phyloP scores from a whole-genome alignment of 2,113 vertebrate genomes.

The Craseonycteris thonglongyai region DNA sequence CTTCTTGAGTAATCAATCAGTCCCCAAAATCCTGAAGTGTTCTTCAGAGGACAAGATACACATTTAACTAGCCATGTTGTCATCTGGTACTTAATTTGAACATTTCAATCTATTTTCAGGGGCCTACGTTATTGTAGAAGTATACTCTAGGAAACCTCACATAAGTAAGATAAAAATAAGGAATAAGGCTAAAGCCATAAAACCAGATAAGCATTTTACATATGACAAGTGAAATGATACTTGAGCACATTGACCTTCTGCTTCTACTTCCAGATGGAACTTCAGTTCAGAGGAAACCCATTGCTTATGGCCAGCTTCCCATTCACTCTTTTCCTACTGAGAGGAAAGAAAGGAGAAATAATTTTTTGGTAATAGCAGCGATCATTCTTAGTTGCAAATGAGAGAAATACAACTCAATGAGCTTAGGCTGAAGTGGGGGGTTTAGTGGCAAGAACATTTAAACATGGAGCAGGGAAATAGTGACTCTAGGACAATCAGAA shows the following conservation, averaged over 20 bases:
- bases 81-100: not conserved
- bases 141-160: not conserved
- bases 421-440: not conserved
- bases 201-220: conserved; percentile 8
- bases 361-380: not conserved
- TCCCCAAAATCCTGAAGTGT: not conserved
- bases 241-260: not conserved
- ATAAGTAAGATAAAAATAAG: not conserved
- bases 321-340: not conserved
- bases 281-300: not conserved
- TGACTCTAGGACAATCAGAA: not conserved
- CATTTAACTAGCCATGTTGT: not conserved
- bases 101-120: not conserved
- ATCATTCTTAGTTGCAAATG: not conserved
- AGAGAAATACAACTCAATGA: not conserved
- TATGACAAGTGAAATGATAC: not conserved
- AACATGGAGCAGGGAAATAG: not conserved
- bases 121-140: not conserved
- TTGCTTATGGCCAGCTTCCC: not conserved
- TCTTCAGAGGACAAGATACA: not conserved
- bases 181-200: not conserved
- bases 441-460: not conserved
- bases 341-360: not conserved
- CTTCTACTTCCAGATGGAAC: not conserved
- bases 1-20: not conserved